phyloP scores from a whole-genome alignment of 1,140 invertebrate species.

The Bilobella aurantiaca region DNA sequence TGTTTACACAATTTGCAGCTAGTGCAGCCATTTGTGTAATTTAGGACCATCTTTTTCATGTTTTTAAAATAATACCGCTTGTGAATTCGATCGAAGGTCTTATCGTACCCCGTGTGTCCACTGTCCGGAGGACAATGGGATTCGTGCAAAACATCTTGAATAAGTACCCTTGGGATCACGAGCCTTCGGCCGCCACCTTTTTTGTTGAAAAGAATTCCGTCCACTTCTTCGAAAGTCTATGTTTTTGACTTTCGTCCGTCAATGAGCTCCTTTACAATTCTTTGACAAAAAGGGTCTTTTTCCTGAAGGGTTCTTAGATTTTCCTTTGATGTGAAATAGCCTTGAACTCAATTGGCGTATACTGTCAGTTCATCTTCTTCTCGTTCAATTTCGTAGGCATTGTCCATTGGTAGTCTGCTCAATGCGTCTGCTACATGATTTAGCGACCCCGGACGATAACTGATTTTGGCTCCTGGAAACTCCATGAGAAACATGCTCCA shows the following conservation, averaged over 20 bases:
- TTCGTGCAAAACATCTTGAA: slow-evolving; percentile 5
- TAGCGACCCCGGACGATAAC: slow-evolving; percentile 25
- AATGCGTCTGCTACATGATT: slow-evolving; percentile 31
- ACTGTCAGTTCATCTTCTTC: no score
- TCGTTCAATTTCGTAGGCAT: neutral
- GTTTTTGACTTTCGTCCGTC: neutral
- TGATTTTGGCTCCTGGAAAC: slow-evolving; percentile 15
- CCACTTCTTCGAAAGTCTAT: neutral
- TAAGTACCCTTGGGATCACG: slow-evolving; percentile 6
- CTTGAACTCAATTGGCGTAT: no score
- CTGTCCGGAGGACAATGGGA: neutral
- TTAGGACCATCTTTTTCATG: slow-evolving; percentile 3
- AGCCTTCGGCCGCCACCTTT: neutral
- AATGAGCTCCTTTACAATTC: neutral
- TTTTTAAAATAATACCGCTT: slow-evolving; percentile 5
- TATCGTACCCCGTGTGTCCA: slow-evolving; percentile 2
- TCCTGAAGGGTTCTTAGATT: neutral
- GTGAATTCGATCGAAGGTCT: slow-evolving; percentile 2
- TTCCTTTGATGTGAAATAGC: neutral
- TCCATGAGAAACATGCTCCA: neutral
- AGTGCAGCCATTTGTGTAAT: neutral
- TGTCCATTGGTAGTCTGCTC: slow-evolving; percentile 19
- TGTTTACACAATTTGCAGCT: slow-evolving; percentile 7
- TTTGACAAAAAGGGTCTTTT: neutral
- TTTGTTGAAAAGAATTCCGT: slow-evolving; percentile 1